Base-by-base conservation (phyloP, 2,113 vertebrate genomes). In the Perccottus glenii region DNA sequence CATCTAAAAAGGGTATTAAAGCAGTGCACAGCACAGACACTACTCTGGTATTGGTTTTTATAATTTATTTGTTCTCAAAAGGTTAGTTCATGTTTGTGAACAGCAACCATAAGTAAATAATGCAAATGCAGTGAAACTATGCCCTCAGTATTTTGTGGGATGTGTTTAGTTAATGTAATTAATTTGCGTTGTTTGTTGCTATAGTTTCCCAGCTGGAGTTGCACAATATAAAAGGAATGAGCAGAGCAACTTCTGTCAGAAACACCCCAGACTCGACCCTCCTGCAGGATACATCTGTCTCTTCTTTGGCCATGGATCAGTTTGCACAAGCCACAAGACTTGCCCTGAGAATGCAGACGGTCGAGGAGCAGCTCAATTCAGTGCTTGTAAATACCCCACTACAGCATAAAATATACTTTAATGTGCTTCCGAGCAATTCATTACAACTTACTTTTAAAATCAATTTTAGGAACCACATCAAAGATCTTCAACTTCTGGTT, bases 321-420 rank as follows among this genome's bases (percentile, higher is more conserved):
- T 94, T 91, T 56, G 81, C 90, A 59, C 92, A 50, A 36, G 68
- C 90, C 55, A 90, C 94, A 51, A 92, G 90, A 78, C 64, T 92
- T 49, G 94, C 95, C 1, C 9, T 96, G 75, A 96, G 94, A 84
- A 94, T 96, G 93, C 94, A 95, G 76, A 91, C 91, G 73, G 93
- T 98, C 36, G 95, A 95, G 78, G 93, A 96, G 73, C 96, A 93
- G 51, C 92, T 99, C 7, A 93, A 98, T 82, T 96, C 96, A 32
- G 96, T 98, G 73, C 83, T 88, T 71, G 96, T 98, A 92, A 90
- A 89, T 67, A 38, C 5, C 86, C 10, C 3, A 36, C 38, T 0
- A 53, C 64, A n/a, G 8, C 36, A 19, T 4, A 0, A 53, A 9
- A 38, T 45, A 0, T 8, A 12, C 9, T 33, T 32, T 27, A 6